phyloP scores from a whole-genome alignment of 1,140 invertebrate species.

The Heliothis subflexa region DNA sequence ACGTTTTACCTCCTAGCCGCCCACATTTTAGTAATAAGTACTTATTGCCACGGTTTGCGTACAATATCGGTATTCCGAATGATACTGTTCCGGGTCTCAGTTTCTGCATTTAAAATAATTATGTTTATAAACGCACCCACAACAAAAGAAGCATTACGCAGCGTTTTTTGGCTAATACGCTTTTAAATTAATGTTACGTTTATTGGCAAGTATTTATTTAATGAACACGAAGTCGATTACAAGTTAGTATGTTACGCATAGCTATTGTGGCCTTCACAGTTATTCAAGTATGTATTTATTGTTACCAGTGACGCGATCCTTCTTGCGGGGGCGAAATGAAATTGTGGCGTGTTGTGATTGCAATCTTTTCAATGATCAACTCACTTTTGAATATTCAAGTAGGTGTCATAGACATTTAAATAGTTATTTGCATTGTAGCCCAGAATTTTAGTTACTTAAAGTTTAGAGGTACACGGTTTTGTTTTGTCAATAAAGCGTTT shows the following conservation, averaged over 20 bases:
- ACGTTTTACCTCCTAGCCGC: too few species aligned
- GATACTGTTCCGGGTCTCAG: neutral
- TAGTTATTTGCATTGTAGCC: slow-evolving; percentile 35
- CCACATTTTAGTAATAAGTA: too few species aligned
- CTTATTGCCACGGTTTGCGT: too few species aligned
- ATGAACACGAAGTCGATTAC: slow-evolving; percentile 14
- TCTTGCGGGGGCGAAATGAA: slow-evolving; percentile 72
- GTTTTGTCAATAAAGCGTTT: too few species aligned
- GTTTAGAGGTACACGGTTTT: neutral
- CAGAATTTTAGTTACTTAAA: slow-evolving; percentile 2
- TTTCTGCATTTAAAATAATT: slow-evolving; percentile 1
- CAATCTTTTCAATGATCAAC: slow-evolving; percentile 64
- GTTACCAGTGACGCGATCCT: slow-evolving; percentile 67
- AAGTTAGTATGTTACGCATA: slow-evolving; percentile 51
- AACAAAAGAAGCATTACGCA: neutral
- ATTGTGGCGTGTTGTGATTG: slow-evolving; percentile 64
- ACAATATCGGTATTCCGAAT: neutral
- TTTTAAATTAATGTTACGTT: slow-evolving; percentile 20
- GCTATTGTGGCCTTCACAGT: slow-evolving; percentile 63
- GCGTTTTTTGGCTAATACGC: neutral
- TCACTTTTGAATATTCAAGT: slow-evolving; percentile 56
- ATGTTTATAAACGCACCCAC: neutral
- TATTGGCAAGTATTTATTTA: neutral
- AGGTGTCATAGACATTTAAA: slow-evolving; percentile 58
- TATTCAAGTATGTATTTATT: slow-evolving; percentile 61